Percentiles rank a stretch among this genome's conserved stretches.
Conservation (phyloP, 2,888 invertebrate species). For the Ophion obscuratus region DNA sequence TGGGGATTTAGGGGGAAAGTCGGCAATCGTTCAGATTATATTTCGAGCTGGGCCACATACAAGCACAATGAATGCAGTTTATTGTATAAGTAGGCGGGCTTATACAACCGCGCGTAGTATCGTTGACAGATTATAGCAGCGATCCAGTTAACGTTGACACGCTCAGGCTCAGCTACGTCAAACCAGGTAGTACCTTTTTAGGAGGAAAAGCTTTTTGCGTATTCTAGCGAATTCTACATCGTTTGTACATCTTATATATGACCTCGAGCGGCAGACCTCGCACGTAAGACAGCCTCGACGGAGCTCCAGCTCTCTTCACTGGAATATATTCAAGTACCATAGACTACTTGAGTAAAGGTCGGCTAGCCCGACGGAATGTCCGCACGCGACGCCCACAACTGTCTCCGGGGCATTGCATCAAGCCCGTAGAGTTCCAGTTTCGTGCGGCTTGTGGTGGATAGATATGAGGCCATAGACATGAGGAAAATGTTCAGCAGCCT, state of each 20-base stretch:
- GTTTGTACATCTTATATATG: no score
- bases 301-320: conserved; percentile 40
- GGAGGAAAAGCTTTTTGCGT: no score
- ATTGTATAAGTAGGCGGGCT: not conserved
- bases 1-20: no score
- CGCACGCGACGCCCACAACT: conserved; percentile 58
- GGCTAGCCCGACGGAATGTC: conserved; percentile 25
- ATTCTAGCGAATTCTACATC: no score
- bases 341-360: conserved; percentile 8
- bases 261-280: not conserved
- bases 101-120: not conserved
- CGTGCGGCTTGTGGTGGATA: conserved; percentile 35
- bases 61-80: conserved; percentile 11
- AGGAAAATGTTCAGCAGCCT: conserved; percentile 23
- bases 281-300: conserved; percentile 40
- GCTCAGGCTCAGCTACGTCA: no score
- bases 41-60: not conserved
- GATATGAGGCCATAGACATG: conserved; percentile 24
- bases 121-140: not conserved
- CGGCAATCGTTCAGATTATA: no score
- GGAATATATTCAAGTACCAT: conserved; percentile 35
- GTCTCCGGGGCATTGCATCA: conserved; percentile 56
- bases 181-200: no score
- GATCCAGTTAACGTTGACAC: conserved; percentile 34
- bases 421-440: conserved; percentile 61